Percentiles rank a stretch among this genome's conserved stretches.
Evolutionary conservation across 2,113 vertebrate genomes (phyloP).

Genomic region (Oreochromis tanganicae): DNA sequence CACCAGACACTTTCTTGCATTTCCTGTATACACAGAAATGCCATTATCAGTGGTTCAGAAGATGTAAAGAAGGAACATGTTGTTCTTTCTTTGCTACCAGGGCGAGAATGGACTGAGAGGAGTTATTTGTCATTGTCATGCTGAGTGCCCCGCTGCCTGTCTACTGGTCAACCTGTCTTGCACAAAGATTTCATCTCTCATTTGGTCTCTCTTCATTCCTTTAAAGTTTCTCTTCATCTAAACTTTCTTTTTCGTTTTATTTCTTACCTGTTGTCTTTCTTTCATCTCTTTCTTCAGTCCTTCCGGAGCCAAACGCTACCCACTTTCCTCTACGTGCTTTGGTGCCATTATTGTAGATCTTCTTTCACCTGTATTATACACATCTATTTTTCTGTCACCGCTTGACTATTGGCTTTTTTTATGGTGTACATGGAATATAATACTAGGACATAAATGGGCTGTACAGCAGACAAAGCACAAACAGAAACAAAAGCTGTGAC

Average conservation of each 20-base stretch:
- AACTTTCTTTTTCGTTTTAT: not conserved
- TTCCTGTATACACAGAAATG: conserved; percentile 23
- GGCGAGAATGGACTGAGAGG: conserved; percentile 45
- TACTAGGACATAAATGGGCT: not conserved
- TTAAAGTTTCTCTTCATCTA: not conserved
- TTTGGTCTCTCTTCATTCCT: not conserved
- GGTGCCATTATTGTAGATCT: not conserved
- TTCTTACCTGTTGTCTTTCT: not conserved
- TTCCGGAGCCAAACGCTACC: rapidly evolving
- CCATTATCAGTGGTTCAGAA: conserved; percentile 43
- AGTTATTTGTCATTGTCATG: conserved; percentile 42
- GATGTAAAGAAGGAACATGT: conserved; percentile 43
- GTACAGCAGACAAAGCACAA: not conserved
- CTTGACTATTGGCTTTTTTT: not conserved
- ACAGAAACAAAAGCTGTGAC: not conserved
- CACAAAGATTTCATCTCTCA: not conserved
- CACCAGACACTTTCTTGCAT: not conserved
- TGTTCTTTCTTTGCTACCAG: conserved; percentile 41
- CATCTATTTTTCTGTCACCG: not conserved
- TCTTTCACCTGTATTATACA: not conserved
- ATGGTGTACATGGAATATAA: not conserved
- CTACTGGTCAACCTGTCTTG: not conserved
- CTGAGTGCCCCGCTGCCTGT: conserved; percentile 26
- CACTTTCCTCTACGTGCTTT: not conserved
- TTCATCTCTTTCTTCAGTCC: not conserved